phyloP scores from a whole-genome alignment of 2,888 invertebrate species.

The Chironomus riparius region DNA sequence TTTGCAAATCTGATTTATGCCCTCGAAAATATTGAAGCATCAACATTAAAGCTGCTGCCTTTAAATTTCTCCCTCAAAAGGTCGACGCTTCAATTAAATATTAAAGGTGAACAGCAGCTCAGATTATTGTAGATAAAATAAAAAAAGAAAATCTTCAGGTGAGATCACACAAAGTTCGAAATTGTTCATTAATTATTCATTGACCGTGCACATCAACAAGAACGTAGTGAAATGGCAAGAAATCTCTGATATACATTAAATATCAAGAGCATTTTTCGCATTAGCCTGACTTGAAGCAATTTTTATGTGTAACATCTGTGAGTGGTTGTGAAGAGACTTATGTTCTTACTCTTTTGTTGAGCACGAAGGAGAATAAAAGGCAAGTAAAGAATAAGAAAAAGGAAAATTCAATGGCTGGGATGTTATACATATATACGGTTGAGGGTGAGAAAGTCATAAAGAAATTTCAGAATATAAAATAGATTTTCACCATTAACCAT shows the following conservation, averaged over 20 bases:
- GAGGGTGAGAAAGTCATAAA: constrained; percentile 19
- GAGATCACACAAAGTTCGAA: constrained; percentile 7
- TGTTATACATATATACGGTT: too few species aligned
- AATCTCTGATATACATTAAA: constrained; percentile 26
- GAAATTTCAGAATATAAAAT: constrained; percentile 23
- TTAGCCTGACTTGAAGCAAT: constrained; percentile 11
- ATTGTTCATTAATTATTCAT: constrained; percentile 24
- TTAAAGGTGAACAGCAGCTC: constrained; percentile 6
- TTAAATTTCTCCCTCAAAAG: not conserved
- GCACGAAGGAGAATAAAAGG: not conserved
- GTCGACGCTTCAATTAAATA: not conserved
- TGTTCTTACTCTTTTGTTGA: too few species aligned
- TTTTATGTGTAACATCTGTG: not conserved
- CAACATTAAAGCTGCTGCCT: not conserved
- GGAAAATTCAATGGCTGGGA: too few species aligned
- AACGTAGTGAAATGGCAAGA: not conserved
- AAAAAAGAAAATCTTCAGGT: not conserved
- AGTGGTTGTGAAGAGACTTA: too few species aligned
- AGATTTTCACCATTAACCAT: constrained; percentile 23
- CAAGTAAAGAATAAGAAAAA: too few species aligned
- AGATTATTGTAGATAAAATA: not conserved
- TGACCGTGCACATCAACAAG: not conserved
- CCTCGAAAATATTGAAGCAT: not conserved
- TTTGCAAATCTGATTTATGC: not conserved
- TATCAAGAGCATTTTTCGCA: constrained; percentile 8